Percentiles rank a stretch among this genome's conserved stretches.
phyloP scores from a whole-genome alignment of 2,797 vertebrate species.

The Coendou prehensilis region DNA sequence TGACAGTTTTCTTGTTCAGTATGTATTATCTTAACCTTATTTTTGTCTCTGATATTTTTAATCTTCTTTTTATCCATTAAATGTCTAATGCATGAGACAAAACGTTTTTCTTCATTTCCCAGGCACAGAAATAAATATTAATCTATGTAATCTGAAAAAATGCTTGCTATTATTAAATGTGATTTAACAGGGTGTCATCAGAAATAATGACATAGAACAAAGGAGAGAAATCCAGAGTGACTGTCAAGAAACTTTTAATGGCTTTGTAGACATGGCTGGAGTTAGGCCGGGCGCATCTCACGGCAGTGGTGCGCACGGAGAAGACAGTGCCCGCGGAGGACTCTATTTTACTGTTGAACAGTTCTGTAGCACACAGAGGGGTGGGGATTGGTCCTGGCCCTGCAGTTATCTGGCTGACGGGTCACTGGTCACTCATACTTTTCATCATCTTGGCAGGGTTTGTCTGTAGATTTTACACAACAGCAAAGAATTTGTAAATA shows the following conservation, averaged over 20 bases:
- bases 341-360: constrained; percentile 72
- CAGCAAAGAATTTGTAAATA: constrained; percentile 16
- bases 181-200: constrained; percentile 62
- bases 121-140: constrained; percentile 63
- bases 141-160: constrained; percentile 62
- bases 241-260: constrained; percentile 67
- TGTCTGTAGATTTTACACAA: constrained; percentile 49
- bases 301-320: constrained; percentile 43
- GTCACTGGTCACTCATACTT: constrained; percentile 35
- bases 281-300: constrained; percentile 24
- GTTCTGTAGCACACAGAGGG: constrained; percentile 44
- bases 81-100: constrained; percentile 34
- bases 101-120: constrained; percentile 36
- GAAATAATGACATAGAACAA: constrained; percentile 64
- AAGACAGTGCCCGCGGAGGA: constrained; percentile 49
- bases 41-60: constrained; percentile 57
- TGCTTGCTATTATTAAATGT: constrained; percentile 33
- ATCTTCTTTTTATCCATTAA: constrained; percentile 45
- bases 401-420: constrained; percentile 40
- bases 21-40: constrained; percentile 65
- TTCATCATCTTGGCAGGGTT: constrained; percentile 53
- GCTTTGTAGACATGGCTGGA: constrained; percentile 64
- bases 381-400: constrained; percentile 40
- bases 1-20: background rate
- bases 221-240: constrained; percentile 48